Base-by-base conservation (phyloP, 2,888 invertebrate species). In the Mechanitis mazaeus region DNA sequence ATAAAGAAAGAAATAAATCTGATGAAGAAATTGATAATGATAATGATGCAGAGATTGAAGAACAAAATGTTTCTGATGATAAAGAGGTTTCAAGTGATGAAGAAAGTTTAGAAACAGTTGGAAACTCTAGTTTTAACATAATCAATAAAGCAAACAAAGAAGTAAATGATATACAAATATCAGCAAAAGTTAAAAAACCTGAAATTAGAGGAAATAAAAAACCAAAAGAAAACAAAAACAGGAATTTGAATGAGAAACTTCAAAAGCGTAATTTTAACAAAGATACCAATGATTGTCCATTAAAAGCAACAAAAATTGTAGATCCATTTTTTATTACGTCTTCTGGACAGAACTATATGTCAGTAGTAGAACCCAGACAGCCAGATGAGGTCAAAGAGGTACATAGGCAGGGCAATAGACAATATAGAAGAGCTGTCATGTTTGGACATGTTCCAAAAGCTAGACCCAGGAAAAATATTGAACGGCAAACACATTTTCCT, bases 251-350 rank as follows among this genome's bases (percentile, higher is more conserved):
- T 65, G 83, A 85, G 20, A 90, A 89, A 64, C 72, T 87, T 46
- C 67, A 78, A 6, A 75, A 78, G 56, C 77, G 82, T 28, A 85
- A 83, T 65, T 81, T 85, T 46, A 84, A 83, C 56, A 86, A 83
- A 68, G 78, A 77, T 53, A 55, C 46, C 9, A 71, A 74, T 58
- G 77, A 78, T 33, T 33, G 45, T 55, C 69, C 72, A 33, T 47
- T 64, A 6, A 62, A 67, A 59, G 77, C 75, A 7, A 77, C 71
- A 33, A 88, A 86, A 75, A 76, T 84, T 46, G 85, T 84, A 4
- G 91, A 91, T 76, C 85, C 90, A 45, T 91, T 91, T 72, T 91
- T 91, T 67, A 82, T 85, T 38, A 91, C 88, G 12, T 74, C 85
- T 28, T 79, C 83, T 1, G 91, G 91, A 20, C 87, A 81, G 58